These are phyloP conservation scores for Isichthys henryi DNA, from an alignment of 2,113 vertebrate species.

Conservation along the genomic window DNA sequence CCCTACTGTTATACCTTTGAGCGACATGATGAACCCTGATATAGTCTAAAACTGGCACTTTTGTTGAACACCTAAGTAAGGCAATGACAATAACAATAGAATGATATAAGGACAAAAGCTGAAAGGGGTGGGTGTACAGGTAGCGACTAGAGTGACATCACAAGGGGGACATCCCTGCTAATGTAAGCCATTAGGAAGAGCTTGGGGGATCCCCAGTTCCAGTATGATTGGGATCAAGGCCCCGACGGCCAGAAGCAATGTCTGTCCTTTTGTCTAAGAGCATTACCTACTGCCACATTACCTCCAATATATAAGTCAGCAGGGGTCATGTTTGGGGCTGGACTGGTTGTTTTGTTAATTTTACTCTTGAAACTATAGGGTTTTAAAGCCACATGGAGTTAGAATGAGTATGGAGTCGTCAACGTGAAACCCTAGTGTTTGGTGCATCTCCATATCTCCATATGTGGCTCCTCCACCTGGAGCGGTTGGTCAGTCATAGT, in stretches of 20 bases:
- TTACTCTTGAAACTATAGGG: slow-evolving; percentile 50
- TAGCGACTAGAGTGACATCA: background rate
- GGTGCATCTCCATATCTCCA: background rate
- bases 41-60: background rate
- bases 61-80: background rate
- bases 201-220: slow-evolving; percentile 34
- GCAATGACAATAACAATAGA: background rate
- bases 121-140: slow-evolving; percentile 17
- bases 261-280: slow-evolving; percentile 50
- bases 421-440: background rate
- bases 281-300: slow-evolving; percentile 58
- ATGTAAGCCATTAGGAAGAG: slow-evolving; percentile 35
- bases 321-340: slow-evolving; percentile 59
- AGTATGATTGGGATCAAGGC: slow-evolving; percentile 54
- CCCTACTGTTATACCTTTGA: background rate
- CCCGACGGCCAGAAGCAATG: slow-evolving; percentile 40
- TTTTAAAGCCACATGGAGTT: slow-evolving; percentile 43
- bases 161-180: slow-evolving; percentile 43
- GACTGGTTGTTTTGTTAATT: slow-evolving; percentile 60
- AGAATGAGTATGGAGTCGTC: background rate
- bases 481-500: slow-evolving; percentile 48
- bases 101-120: background rate
- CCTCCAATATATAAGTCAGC: slow-evolving; percentile 61
- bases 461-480: background rate
- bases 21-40: background rate